Percentiles rank a stretch among this genome's conserved stretches.
These are phyloP conservation scores for Plecturocebus donacophilus DNA, from an alignment of 2,113 vertebrate genomes.

Conservation along the genomic window DNA sequence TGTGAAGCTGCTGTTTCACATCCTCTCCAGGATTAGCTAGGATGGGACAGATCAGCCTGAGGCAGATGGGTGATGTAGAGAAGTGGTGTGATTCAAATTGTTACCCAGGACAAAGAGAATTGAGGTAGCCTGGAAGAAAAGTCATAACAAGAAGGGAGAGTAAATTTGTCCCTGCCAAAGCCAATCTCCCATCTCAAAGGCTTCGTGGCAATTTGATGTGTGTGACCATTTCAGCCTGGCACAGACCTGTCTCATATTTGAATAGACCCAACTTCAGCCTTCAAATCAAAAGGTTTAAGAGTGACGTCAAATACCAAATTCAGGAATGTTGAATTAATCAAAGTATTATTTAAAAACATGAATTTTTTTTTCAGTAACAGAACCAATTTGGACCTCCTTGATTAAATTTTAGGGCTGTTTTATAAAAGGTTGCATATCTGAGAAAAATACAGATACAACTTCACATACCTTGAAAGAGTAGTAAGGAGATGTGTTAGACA, in stretches of 20 bases:
- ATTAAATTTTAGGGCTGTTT: not conserved
- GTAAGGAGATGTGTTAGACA: not conserved
- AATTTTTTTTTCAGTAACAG: not conserved
- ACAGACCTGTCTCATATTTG: not conserved
- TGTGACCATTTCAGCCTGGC: not conserved
- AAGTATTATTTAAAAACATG: not conserved
- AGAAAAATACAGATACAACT: not conserved
- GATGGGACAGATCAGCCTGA: not conserved
- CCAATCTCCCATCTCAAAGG: not conserved
- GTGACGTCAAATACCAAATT: not conserved
- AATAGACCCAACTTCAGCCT: not conserved
- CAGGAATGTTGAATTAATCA: not conserved
- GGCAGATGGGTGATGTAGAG: not conserved
- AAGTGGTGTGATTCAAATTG: not conserved
- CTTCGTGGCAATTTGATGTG: not conserved
- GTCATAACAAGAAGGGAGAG: not conserved
- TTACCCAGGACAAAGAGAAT: not conserved
- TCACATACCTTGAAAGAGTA: not conserved
- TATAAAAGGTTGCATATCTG: not conserved
- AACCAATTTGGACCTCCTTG: not conserved
- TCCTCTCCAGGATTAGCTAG: not conserved
- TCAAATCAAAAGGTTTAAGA: not conserved
- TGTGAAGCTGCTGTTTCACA: not conserved
- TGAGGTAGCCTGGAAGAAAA: not conserved
- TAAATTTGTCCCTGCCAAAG: not conserved